Conservation (phyloP, 2,113 vertebrate species). For the Paradoxurus hermaphroditus region DNA sequence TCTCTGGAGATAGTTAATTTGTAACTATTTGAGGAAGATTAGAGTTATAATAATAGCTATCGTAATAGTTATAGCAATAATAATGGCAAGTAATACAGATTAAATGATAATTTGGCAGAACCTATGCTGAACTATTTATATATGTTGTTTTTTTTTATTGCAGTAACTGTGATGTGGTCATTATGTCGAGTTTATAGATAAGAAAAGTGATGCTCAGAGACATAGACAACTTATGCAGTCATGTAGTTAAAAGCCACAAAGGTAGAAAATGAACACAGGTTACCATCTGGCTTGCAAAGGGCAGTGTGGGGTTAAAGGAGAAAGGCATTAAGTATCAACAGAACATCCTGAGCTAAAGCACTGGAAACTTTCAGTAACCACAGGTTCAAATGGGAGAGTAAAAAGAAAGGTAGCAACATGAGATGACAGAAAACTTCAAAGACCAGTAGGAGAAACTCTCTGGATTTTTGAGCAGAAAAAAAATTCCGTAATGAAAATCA, state of each 20-base stretch:
- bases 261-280: neutral
- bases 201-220: neutral
- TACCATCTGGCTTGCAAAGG: neutral
- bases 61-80: neutral
- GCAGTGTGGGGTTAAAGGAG: neutral
- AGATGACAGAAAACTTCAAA: neutral
- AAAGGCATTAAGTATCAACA: neutral
- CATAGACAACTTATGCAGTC: neutral
- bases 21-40: neutral
- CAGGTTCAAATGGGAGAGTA: neutral
- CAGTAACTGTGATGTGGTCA: neutral
- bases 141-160: neutral
- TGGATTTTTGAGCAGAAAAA: conserved; percentile 5
- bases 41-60: neutral
- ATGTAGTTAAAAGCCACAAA: neutral
- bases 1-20: neutral
- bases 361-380: neutral
- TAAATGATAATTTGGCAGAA: conserved; percentile 9
- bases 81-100: neutral
- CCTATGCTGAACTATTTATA: neutral
- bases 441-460: neutral
- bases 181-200: neutral
- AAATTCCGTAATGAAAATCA: neutral
- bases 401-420: neutral
- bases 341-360: neutral